phyloP scores from a whole-genome alignment of 2,888 invertebrate genomes.

The Idaea aversata region DNA sequence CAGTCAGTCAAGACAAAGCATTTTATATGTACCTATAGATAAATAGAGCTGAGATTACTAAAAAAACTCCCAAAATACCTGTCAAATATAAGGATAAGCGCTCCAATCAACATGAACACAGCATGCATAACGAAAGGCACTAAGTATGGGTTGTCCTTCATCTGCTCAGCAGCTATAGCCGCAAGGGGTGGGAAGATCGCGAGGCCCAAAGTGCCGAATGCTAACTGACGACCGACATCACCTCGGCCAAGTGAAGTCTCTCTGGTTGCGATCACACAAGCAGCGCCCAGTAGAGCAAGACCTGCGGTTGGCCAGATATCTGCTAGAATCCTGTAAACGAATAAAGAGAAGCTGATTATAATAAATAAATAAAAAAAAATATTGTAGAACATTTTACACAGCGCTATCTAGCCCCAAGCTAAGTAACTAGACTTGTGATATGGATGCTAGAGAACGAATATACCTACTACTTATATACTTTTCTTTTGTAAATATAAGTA shows the following conservation, averaged over 20 bases:
- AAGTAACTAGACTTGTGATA: no score
- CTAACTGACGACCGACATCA: slow-evolving; percentile 89
- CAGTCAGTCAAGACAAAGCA: no score
- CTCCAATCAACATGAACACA: slow-evolving; percentile 75
- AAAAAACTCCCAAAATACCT: slow-evolving; percentile 49
- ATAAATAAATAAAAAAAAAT: no score
- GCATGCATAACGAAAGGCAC: slow-evolving; percentile 82
- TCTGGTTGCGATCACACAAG: slow-evolving; percentile 89
- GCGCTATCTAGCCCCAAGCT: no score
- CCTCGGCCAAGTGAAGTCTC: slow-evolving; percentile 90
- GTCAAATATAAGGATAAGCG: slow-evolving; percentile 79
- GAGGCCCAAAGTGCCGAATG: slow-evolving; percentile 87
- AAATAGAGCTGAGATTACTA: neutral
- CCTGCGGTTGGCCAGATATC: slow-evolving; percentile 89
- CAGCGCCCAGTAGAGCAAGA: slow-evolving; percentile 85
- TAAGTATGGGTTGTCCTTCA: slow-evolving; percentile 70
- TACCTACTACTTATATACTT: no score
- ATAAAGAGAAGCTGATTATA: neutral
- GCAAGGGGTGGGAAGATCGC: slow-evolving; percentile 84
- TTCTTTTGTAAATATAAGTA: no score
- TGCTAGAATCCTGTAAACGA: slow-evolving; percentile 79
- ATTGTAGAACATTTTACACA: no score
- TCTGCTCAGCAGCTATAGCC: slow-evolving; percentile 58
- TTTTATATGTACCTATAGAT: no score
- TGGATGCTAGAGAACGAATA: no score